A percentile compares a stretch with the other conserved stretches of the same genome.
These are phyloP conservation scores for Prionailurus bengalensis DNA, from an alignment of 2,113 vertebrate species.

Conservation along the genomic window DNA sequence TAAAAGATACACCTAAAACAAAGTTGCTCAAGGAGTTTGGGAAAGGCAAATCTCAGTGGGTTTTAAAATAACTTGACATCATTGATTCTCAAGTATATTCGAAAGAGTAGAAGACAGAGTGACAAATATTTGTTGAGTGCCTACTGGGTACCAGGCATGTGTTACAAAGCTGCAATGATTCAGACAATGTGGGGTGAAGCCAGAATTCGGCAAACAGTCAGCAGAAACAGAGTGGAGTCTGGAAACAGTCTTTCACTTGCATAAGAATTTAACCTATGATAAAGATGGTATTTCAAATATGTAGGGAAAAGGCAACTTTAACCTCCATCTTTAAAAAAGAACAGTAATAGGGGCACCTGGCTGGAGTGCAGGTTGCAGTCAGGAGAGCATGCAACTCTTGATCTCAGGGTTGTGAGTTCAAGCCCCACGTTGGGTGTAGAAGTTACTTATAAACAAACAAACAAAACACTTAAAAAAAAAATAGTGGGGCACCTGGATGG, in stretches of 20 bases:
- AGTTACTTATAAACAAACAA: not conserved
- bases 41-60: not conserved
- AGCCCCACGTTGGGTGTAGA: not conserved
- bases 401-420: not conserved
- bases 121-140: not conserved
- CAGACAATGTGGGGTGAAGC: not conserved
- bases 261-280: constrained; percentile 16
- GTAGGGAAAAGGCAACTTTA: not conserved
- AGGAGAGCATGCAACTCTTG: not conserved
- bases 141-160: no score
- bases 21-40: not conserved
- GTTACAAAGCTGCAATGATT: not conserved
- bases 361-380: not conserved
- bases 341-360: not conserved
- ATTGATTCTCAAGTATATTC: not conserved
- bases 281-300: not conserved
- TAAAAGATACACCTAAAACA: not conserved
- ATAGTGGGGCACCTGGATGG: no score
- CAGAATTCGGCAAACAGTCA: not conserved
- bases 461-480: not conserved
- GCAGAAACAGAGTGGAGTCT: not conserved
- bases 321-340: not conserved
- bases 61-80: not conserved
- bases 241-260: not conserved
- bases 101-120: not conserved